A percentile compares a stretch with the other conserved stretches of the same genome.
These are phyloP conservation scores for Phymatocera aterrima DNA, from an alignment of 2,888 invertebrate genomes.

Conservation along the genomic window DNA sequence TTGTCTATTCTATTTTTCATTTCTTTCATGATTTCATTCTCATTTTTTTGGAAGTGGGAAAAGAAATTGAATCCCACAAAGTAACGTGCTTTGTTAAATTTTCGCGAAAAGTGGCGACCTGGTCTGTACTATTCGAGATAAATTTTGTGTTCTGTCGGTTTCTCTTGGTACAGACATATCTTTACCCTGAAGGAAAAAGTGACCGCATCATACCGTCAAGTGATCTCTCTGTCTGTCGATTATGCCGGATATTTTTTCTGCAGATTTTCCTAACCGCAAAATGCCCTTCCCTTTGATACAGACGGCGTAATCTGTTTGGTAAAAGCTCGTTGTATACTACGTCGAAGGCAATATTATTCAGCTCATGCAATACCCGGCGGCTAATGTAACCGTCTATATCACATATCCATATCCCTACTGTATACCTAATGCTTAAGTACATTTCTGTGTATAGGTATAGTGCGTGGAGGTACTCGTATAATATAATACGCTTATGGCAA, in stretches of 20 bases:
- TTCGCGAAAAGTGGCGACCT: too few species aligned
- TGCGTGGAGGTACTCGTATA: too few species aligned
- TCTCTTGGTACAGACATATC: too few species aligned
- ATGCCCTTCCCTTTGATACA: slow-evolving; percentile 29
- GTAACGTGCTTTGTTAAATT: too few species aligned
- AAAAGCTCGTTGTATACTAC: slow-evolving; percentile 30
- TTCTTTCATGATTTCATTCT: slow-evolving; percentile 1
- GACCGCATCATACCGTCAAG: background rate
- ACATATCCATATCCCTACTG: background rate
- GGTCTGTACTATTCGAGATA: too few species aligned
- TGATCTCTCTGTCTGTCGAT: background rate
- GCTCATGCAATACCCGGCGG: background rate
- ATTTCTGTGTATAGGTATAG: slow-evolving; percentile 1
- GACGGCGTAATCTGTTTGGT: slow-evolving; percentile 33
- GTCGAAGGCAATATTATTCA: slow-evolving; percentile 19
- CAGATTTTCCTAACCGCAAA: slow-evolving; percentile 26
- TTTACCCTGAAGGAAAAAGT: slow-evolving; percentile 7
- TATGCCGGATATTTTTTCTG: background rate
- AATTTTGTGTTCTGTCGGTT: too few species aligned
- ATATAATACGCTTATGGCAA: slow-evolving; percentile 31
- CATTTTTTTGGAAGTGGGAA: background rate
- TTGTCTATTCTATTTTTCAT: background rate
- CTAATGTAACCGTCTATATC: background rate
- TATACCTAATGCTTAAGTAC: slow-evolving; percentile 19
- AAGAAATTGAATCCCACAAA: background rate